Base-by-base conservation (phyloP, 92 coral and sea anemone species). In the Epizoanthus rinbou region DNA sequence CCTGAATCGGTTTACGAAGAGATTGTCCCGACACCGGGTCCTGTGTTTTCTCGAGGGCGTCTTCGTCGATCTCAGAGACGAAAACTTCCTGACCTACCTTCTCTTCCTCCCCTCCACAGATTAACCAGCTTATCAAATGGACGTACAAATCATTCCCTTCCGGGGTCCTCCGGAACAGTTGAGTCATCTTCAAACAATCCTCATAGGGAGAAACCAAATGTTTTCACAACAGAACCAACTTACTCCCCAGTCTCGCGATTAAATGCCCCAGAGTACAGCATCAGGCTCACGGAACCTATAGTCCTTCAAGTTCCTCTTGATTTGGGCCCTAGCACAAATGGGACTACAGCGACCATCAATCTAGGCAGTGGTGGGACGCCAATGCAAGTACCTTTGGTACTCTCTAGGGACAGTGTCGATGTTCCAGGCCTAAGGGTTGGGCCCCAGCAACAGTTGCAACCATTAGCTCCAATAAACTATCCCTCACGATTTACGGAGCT, bases 271-370 rank as follows among this genome's bases (percentile, higher is more conserved):
- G 73, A 67, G 8, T 67, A 67, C 47, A 67, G n/a, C 6, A 33
- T 67, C 22, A 67, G 47, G 39, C 73, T 67, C n/a, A 67, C 73
- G 39, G 73, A 67, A 41, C 73, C 73, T 22, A 33, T 76, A 39
- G 57, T 76, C 2, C 63, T 76, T 76, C 69, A 60, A 39, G 70
- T 76, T 37, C 82, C 82, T 33, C 82, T 76, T 76, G 70, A 76
- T 2, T 21, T 76, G 23, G 65, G 31, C 69, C 82, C 82, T 19
- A 76, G 82, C 25, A 16, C 57, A 59, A 60, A 39, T 25, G 64
- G 43, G 59, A 56, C 80, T 1, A 59, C 57, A 19, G 82, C 70
- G 6, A 76, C 69, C 10, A 76, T 76, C 37, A 41, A 60, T 57
- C 54, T 76, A 57, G 70, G 54, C 15, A 50, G 54, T 50, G 54